Conservation (phyloP, 2,797 vertebrate genomes). For the Falco rusticolus region DNA sequence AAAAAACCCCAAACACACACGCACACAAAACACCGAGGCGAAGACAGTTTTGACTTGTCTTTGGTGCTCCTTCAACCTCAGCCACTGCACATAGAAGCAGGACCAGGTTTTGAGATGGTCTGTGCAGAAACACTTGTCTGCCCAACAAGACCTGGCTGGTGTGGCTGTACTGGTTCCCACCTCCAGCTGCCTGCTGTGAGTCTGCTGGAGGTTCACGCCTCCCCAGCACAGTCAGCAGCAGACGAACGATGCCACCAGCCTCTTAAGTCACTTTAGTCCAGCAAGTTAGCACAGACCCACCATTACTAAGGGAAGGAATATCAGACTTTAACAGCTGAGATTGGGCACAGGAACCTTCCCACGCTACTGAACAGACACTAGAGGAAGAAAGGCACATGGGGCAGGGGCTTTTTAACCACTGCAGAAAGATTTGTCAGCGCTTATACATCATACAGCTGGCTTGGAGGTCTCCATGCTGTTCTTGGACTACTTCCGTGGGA, state of each 20-base stretch:
- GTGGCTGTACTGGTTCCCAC: not conserved
- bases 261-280: not conserved
- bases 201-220: not conserved
- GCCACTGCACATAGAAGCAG: not conserved
- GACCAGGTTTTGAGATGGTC: not conserved
- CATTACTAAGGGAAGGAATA: not conserved
- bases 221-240: not conserved
- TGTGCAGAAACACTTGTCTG: not conserved
- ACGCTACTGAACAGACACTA: not conserved
- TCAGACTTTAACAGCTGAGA: not conserved
- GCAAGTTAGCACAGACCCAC: not conserved
- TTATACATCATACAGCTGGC: fast-evolving
- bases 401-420: not conserved
- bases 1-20: not conserved
- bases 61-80: not conserved
- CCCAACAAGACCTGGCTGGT: not conserved
- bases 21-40: not conserved
- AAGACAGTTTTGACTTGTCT: not conserved
- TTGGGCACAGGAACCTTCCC: not conserved
- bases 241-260: not conserved
- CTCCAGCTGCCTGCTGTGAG: not conserved
- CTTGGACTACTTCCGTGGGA: not conserved
- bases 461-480: not conserved
- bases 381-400: not conserved
- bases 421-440: not conserved